Evolutionary conservation across 2,888 invertebrate species (phyloP), one percentile per base, ranked within the genome.

Genomic region (Acronicta psi): DNA sequence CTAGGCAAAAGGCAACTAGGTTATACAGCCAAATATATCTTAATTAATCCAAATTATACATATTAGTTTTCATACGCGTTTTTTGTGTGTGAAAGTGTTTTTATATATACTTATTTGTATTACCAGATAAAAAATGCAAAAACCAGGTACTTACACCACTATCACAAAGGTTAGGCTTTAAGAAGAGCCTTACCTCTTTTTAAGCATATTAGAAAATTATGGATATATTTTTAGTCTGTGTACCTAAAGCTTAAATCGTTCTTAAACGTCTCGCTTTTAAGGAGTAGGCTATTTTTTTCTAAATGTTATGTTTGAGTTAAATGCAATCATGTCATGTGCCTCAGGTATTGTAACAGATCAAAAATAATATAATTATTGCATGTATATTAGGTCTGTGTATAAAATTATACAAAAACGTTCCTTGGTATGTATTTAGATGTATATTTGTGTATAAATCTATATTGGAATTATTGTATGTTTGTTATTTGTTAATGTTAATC

Each of bases 401-500:
- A 42, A 50, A 47, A 36, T 49, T 60, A 53, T 64, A 73, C 51
- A 55, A 54, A 53, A 59, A 23, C 10, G 8, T 37, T 54, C 40
- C 1, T 34, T 42, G 8, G 8, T 25, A 25, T 49, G 14, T 47
- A 45, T 53, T 59, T 54, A 47, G 20, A 51, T 57, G 51, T 59
- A 64, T 66, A 61, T 59, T 53, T 57, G 45, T 70, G 45, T 52
- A 59, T 25, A 62, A 50, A 56, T 44, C 37, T 52, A 57, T 58
- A 54, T 50, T 43, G 36, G 42, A 59, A 36, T 59, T 10, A 25
- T 11, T 29, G 29, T 10, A 11, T 10, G 3, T 58, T 67, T 66
- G 53, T 76, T 77, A 47, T 66, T 46, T 73, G 70, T 69, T 69
- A 51, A 59, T 54, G 61, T 63, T 71, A 51, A 69, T 52, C 40